Base-by-base conservation (phyloP, 2,888 invertebrate species). In the Lampropteryx suffumata region DNA sequence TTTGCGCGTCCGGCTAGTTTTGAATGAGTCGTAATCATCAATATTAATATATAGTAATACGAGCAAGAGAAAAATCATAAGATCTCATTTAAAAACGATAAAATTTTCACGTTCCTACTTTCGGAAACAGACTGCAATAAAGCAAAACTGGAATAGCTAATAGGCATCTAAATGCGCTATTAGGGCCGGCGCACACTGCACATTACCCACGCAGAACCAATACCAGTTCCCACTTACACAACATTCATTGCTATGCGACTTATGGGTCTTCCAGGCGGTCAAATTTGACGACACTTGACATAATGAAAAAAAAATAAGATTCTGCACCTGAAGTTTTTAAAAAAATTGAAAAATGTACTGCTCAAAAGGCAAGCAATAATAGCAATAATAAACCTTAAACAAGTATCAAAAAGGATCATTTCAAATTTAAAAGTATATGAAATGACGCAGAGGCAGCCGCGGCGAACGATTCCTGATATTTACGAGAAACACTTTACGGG, bases 161-260 rank as follows among this genome's bases (percentile, higher is more conserved):
- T 79, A 83, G 78, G 67, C 71, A 57, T 62, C 71, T 79, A 78
- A 84, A 80, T 76, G 76, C 64, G 73, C 73, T 67, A 69, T 78
- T 81, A 79, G 73, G 71, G 70, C 60, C 46, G 64, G 48, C 70
- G 71, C 71, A 75, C 76, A 74, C 75, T 67, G 64, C 63, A 59
- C 71, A 42, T 46, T 46, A 46, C 46, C n/a, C 12, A 9, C 42
- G 37, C 37, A 33, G 74, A 69, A 69, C 70, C 74, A 65, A 68
- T 73, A 70, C 72, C 61, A 61, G 29, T 17, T 1, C 3, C 12
- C 9, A 6, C 11, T 36, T 8, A 2, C 6, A 29, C 9, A 37
- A 17, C 3, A 1, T n/a, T 11, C 11, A 6, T 6, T 30, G n/a
- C 12, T 17, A 17, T 17, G 17, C 17, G 17, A 17, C 17, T 4